Evolutionary conservation across 2,113 vertebrate genomes (phyloP).

Genomic region (Phaetusa simplex): DNA sequence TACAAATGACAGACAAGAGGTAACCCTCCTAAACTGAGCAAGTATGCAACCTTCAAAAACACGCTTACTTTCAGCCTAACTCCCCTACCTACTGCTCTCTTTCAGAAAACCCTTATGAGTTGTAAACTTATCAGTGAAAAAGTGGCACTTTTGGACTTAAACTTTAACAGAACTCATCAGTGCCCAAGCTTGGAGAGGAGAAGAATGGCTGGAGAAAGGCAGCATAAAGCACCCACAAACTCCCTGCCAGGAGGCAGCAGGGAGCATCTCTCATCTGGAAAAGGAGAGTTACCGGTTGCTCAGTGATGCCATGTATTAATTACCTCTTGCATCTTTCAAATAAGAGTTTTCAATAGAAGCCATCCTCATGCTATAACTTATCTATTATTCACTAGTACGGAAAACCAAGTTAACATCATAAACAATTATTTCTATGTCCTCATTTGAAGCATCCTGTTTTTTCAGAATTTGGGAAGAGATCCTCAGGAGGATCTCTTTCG

Average conservation of each 20-base stretch:
- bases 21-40: neutral
- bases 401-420: neutral
- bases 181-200: neutral
- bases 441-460: neutral
- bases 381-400: neutral
- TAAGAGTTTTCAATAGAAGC: neutral
- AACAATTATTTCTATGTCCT: neutral
- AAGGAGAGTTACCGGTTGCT: neutral
- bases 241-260: neutral
- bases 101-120: accelerated
- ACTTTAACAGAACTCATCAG: neutral
- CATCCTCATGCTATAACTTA: neutral
- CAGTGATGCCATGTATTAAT: neutral
- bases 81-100: neutral
- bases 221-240: neutral
- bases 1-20: neutral
- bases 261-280: neutral
- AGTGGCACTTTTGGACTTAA: neutral
- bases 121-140: neutral
- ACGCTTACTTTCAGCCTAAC: neutral
- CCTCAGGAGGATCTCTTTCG: neutral
- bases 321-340: neutral
- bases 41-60: neutral
- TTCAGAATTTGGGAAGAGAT: neutral
- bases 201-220: neutral